Conservation (phyloP, 2,113 vertebrate species). For the Sphaerodactylus townsendi region DNA sequence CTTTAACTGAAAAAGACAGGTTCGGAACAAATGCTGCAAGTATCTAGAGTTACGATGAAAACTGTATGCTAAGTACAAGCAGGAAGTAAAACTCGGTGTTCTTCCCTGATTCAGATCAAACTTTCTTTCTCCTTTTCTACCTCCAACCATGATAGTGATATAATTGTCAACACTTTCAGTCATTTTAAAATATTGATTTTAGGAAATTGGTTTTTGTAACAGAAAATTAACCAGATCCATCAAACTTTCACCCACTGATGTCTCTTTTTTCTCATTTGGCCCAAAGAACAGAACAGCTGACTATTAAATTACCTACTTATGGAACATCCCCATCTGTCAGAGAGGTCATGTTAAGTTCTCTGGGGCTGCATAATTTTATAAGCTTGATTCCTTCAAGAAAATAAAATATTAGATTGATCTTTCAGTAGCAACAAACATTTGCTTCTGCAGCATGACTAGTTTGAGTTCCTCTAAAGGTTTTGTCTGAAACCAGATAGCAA, state of each 20-base stretch:
- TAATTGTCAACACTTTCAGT: conserved; percentile 49
- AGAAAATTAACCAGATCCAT: conserved; percentile 64
- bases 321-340: conserved; percentile 54
- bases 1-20: too few species aligned
- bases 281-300: conserved; percentile 8
- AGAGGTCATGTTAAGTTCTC: conserved; percentile 46
- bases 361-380: conserved; percentile 30
- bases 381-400: background rate
- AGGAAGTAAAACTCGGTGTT: background rate
- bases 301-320: conserved; percentile 46
- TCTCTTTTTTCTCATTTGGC: conserved; percentile 48
- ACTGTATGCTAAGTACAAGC: too few species aligned
- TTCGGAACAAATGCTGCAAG: too few species aligned
- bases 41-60: too few species aligned
- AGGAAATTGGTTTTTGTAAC: conserved; percentile 41
- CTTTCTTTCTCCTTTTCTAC: background rate
- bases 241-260: conserved; percentile 33
- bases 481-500: background rate
- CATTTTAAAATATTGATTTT: conserved; percentile 48
- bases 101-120: background rate
- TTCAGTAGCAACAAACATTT: background rate
- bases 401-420: background rate
- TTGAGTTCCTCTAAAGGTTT: background rate
- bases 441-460: background rate
- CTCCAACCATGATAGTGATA: conserved; percentile 25